Percentiles rank a stretch among this genome's conserved stretches.
phyloP scores from a whole-genome alignment of 2,113 vertebrate genomes.

The Microtus pennsylvanicus region DNA sequence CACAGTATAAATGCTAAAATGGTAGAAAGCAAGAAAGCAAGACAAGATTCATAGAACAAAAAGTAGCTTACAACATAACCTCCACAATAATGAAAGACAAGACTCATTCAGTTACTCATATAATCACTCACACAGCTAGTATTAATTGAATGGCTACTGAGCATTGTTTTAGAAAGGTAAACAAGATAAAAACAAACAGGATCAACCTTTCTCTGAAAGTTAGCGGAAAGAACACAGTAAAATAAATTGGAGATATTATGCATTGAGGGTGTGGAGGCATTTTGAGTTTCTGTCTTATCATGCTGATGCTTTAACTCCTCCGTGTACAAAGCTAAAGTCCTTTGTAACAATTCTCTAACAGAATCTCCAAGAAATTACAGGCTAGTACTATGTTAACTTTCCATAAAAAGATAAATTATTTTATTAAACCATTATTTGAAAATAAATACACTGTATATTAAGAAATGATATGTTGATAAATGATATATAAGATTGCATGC shows the following conservation, averaged over 20 bases:
- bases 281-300: background rate
- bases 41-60: background rate
- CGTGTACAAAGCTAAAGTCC: background rate
- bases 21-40: background rate
- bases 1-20: background rate
- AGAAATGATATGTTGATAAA: background rate
- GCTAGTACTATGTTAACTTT: background rate
- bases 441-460: background rate
- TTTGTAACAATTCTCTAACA: background rate
- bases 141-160: background rate
- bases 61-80: background rate
- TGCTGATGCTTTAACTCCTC: background rate
- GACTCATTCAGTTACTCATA: background rate
- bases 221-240: background rate
- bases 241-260: background rate
- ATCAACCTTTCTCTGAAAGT: background rate
- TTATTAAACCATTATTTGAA: slow-evolving; percentile 17
- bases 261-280: background rate
- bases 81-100: background rate
- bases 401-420: background rate
- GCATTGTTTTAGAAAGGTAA: background rate
- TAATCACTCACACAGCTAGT: background rate
- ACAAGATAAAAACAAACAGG: background rate
- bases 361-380: slow-evolving; percentile 9
- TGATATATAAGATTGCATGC: background rate